Percentiles rank a stretch among this genome's conserved stretches.
Evolutionary conservation across 2,888 invertebrate species (phyloP).

Genomic region (Drosophila siamana): DNA sequence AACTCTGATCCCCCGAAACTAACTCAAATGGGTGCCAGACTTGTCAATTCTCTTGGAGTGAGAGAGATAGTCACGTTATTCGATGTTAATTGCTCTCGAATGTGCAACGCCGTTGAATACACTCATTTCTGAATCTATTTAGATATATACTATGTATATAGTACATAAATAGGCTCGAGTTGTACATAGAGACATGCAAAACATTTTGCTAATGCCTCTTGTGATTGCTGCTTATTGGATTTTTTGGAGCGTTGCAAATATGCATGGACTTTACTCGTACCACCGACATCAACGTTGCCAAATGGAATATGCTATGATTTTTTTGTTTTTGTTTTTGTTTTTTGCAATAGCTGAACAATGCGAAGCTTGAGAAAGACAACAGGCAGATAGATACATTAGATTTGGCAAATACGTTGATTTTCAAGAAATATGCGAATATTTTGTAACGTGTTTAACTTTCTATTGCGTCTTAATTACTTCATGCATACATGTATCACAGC

Average conservation of each 20-base stretch:
- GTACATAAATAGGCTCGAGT: neutral
- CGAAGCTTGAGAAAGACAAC: slow-evolving; percentile 38
- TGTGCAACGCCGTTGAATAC: slow-evolving; percentile 42
- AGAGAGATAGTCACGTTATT: slow-evolving; percentile 6
- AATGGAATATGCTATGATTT: slow-evolving; percentile 51
- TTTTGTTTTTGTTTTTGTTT: slow-evolving; percentile 6
- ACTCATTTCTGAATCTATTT: slow-evolving; percentile 4
- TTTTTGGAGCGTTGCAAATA: slow-evolving; percentile 78
- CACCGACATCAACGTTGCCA: slow-evolving; percentile 48
- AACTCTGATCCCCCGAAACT: slow-evolving; percentile 13
- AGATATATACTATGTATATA: slow-evolving; percentile 5
- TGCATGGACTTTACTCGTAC: slow-evolving; percentile 66
- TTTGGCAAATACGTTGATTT: slow-evolving; percentile 18
- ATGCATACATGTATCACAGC: neutral
- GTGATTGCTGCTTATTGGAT: slow-evolving; percentile 76
- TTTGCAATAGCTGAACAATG: slow-evolving; percentile 26
- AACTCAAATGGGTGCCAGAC: slow-evolving; percentile 28
- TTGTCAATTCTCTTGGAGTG: slow-evolving; percentile 57
- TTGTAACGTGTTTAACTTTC: slow-evolving; percentile 7
- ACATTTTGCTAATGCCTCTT: slow-evolving; percentile 56
- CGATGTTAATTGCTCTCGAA: slow-evolving; percentile 56
- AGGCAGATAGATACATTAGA: slow-evolving; percentile 16
- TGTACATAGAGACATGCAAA: slow-evolving; percentile 47
- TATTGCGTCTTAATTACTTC: slow-evolving; percentile 16
- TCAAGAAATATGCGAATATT: neutral